These are phyloP conservation scores for Dilophus febrilis DNA, from an alignment of 2,888 invertebrate genomes.

Conservation along the genomic window DNA sequence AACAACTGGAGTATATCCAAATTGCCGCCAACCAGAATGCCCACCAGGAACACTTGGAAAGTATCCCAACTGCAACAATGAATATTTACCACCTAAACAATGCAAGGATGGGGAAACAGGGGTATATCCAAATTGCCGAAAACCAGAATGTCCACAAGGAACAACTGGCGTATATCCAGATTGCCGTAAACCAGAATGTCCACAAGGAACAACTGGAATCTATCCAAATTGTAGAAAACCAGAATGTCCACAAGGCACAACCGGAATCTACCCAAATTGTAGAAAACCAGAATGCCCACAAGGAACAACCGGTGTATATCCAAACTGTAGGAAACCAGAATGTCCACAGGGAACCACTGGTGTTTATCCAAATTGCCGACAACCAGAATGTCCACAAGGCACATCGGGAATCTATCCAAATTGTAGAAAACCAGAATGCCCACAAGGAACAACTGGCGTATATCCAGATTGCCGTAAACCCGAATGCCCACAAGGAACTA, in stretches of 20 bases:
- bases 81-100: not conserved
- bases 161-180: slow-evolving; percentile 1
- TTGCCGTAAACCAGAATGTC: not conserved
- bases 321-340: too few relatives aligned
- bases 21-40: slow-evolving; percentile 1
- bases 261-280: not conserved
- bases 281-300: not conserved
- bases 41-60: not conserved
- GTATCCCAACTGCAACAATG: not conserved
- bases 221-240: slow-evolving; percentile 1
- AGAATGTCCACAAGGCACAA: not conserved
- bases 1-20: slow-evolving; percentile 1
- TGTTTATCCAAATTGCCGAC: not conserved
- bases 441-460: slow-evolving; percentile 1
- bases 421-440: slow-evolving; percentile 1
- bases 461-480: slow-evolving; percentile 3
- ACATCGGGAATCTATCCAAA: slow-evolving; percentile 2
- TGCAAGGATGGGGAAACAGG: not conserved
- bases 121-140: slow-evolving; percentile 2
- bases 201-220: not conserved
- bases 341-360: not conserved
- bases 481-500: slow-evolving; percentile 1
- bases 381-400: not conserved
- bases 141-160: slow-evolving; percentile 3
- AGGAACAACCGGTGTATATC: not conserved